Conservation (phyloP, 2,113 vertebrate species). For the Xiphophorus maculatus region DNA sequence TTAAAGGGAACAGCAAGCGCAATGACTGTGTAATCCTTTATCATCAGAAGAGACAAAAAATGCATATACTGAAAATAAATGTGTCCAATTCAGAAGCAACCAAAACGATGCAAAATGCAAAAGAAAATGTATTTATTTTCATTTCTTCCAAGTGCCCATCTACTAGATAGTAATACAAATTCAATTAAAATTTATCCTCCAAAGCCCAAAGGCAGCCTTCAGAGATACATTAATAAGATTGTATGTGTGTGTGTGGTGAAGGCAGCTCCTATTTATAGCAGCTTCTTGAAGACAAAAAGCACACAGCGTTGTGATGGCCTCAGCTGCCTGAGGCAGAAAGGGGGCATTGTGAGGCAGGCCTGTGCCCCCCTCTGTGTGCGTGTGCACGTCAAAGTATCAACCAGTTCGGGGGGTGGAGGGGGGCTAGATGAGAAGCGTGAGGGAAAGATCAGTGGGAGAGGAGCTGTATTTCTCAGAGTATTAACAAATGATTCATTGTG, state of each 20-base stretch:
- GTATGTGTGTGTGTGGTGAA: constrained; percentile 14
- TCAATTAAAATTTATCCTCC: constrained; percentile 40
- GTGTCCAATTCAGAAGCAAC: background rate
- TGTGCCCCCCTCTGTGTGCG: constrained; percentile 38
- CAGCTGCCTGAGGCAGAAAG: constrained; percentile 70
- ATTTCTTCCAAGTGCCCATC: background rate
- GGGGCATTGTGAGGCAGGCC: constrained; percentile 64
- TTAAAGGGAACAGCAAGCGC: too few relatives aligned
- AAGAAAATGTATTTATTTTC: background rate
- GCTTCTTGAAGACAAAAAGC: constrained; percentile 75
- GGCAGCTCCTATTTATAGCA: constrained; percentile 73
- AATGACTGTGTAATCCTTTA: too few relatives aligned
- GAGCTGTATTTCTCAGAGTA: constrained; percentile 49
- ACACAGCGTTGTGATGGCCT: constrained; percentile 67
- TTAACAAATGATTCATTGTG: constrained; percentile 71
- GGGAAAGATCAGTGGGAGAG: constrained; percentile 46
- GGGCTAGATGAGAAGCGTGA: constrained; percentile 11
- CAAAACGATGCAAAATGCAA: background rate
- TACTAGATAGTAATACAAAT: constrained; percentile 35
- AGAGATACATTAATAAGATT: constrained; percentile 28
- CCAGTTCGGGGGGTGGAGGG: constrained; percentile 5
- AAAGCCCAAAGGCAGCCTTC: constrained; percentile 9
- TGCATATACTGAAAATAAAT: background rate
- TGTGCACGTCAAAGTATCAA: constrained; percentile 10
- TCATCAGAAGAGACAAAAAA: too few relatives aligned